These are phyloP conservation scores for Helleia helle DNA, from an alignment of 2,888 invertebrate species.

Conservation along the genomic window DNA sequence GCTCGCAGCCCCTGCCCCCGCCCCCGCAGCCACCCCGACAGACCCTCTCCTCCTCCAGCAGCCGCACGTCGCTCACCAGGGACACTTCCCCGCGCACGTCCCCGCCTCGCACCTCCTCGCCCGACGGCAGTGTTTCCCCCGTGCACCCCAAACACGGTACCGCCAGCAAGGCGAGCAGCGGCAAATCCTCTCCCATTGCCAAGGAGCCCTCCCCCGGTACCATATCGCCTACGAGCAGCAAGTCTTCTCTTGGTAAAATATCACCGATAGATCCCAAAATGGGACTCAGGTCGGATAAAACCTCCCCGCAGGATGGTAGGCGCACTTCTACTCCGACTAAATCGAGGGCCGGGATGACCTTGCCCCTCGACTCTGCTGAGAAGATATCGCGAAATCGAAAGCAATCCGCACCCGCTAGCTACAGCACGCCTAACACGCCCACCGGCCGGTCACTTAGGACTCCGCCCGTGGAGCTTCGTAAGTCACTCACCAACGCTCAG, in stretches of 20 bases:
- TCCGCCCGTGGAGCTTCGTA: conserved; percentile 41
- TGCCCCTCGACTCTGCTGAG: conserved; percentile 34
- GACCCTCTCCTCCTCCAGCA: conserved; percentile 13
- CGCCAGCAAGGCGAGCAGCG: conserved; percentile 20
- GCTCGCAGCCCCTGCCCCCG: conserved; percentile 29
- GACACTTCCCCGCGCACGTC: conserved; percentile 14
- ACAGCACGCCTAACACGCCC: conserved; percentile 46
- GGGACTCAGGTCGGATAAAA: conserved; percentile 34
- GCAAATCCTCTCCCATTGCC: conserved; percentile 33
- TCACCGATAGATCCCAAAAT: conserved; percentile 33
- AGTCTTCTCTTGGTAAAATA: conserved; percentile 39
- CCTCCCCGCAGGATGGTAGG: conserved; percentile 28
- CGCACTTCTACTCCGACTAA: conserved; percentile 45
- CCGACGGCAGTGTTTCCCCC: conserved; percentile 27
- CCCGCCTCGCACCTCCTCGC: conserved; percentile 18
- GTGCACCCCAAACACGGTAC: conserved; percentile 13
- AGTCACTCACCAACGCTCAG: conserved; percentile 42
- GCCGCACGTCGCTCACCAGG: neutral
- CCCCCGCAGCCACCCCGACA: conserved; percentile 16
- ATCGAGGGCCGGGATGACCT: conserved; percentile 36
- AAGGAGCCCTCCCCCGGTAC: conserved; percentile 34
- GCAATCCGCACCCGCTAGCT: conserved; percentile 48
- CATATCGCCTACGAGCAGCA: conserved; percentile 41
- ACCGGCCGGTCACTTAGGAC: conserved; percentile 39
- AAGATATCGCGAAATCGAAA: conserved; percentile 36